Evolutionary conservation across 2,888 invertebrate genomes (phyloP).

Genomic region (Endotricha flammealis): DNA sequence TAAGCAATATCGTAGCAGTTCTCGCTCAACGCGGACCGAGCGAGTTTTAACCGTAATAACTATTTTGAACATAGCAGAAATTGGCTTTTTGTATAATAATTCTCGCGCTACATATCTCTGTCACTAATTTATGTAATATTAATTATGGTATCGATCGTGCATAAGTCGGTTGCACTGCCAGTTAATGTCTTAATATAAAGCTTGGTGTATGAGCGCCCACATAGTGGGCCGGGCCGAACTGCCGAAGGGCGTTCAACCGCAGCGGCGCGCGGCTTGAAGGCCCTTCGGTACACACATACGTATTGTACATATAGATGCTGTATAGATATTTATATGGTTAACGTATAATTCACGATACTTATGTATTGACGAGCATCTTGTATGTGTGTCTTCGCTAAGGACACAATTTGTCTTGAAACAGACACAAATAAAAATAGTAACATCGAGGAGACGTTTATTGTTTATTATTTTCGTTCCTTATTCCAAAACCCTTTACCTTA

Average conservation of each 20-base stretch:
- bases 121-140: slow-evolving; percentile 25
- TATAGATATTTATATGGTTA: slow-evolving; percentile 70
- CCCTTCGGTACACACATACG: slow-evolving; percentile 49
- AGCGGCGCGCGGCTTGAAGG: slow-evolving; percentile 22
- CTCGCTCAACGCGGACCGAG: too few species aligned
- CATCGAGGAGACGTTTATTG: slow-evolving; percentile 53
- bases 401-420: slow-evolving; percentile 61
- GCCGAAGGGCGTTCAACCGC: slow-evolving; percentile 28
- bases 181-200: slow-evolving; percentile 48
- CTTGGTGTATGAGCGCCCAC: slow-evolving; percentile 52
- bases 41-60: background rate
- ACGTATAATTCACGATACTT: slow-evolving; percentile 49
- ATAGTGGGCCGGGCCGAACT: slow-evolving; percentile 49
- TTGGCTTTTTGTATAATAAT: slow-evolving; percentile 48
- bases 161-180: slow-evolving; percentile 67
- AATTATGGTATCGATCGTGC: slow-evolving; percentile 41
- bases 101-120: slow-evolving; percentile 66
- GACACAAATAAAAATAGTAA: slow-evolving; percentile 74
- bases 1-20: background rate
- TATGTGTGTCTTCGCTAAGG: slow-evolving; percentile 64
- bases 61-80: slow-evolving; percentile 33
- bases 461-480: slow-evolving; percentile 27
- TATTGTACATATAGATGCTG: slow-evolving; percentile 74
- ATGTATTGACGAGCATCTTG: slow-evolving; percentile 63
- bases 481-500: slow-evolving; percentile 12